Evolutionary conservation across 2,888 invertebrate species (phyloP).

Genomic region (Tipula vernalis): DNA sequence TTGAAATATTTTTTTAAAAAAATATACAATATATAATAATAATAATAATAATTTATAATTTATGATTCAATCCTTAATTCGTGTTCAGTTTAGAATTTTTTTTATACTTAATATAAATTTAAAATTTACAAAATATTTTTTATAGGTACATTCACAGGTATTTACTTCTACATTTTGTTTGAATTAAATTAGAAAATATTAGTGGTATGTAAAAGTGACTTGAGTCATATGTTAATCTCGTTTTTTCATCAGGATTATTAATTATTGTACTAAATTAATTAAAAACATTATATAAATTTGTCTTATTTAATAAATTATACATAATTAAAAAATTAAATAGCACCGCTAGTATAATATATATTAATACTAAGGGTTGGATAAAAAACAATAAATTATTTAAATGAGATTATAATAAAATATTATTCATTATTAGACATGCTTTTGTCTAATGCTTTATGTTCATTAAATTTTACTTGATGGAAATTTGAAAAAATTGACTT

Average conservation of each 20-base stretch:
- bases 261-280: neutral
- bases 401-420: too few species aligned
- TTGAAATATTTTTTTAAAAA: neutral
- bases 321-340: neutral
- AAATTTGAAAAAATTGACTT: neutral
- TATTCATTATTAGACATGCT: too few species aligned
- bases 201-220: neutral
- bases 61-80: neutral
- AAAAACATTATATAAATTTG: neutral
- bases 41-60: neutral
- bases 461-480: neutral
- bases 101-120: neutral
- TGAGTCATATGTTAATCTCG: neutral
- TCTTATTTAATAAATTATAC: neutral
- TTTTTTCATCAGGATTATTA: neutral
- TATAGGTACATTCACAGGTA: constrained; percentile 4
- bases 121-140: neutral
- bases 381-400: neutral
- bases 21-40: neutral
- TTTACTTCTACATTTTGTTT: neutral
- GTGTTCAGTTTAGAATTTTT: neutral
- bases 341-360: neutral
- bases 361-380: neutral
- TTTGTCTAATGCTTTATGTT: neutral
- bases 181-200: neutral